Evolutionary conservation across 92 coral and sea anemone species (phyloP).

Genomic region (Isaurus tuberculatus): DNA sequence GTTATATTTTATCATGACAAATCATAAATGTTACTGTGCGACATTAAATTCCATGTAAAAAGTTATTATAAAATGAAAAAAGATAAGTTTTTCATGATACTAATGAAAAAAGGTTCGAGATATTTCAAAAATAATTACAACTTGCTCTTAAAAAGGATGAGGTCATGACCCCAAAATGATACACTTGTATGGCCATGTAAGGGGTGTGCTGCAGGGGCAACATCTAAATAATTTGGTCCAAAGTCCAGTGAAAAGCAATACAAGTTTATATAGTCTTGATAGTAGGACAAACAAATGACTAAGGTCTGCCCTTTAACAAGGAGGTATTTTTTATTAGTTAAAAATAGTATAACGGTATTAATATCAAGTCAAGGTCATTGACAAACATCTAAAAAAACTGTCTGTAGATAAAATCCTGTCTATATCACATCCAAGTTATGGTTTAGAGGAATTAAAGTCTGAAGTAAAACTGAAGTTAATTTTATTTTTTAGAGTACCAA

Average conservation of each 20-base stretch:
- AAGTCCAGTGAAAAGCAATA: constrained; percentile 43
- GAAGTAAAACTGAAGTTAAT: too few species aligned
- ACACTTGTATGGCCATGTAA: not conserved
- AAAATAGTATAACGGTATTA: not conserved
- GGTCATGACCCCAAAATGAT: not conserved
- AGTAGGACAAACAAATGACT: not conserved
- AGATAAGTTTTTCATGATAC: too few species aligned
- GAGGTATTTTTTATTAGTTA: not conserved
- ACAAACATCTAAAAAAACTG: too few species aligned
- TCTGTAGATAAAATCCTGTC: constrained; percentile 47
- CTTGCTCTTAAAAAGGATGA: not conserved
- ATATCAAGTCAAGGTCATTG: constrained; percentile 34
- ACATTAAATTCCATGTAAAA: too few species aligned
- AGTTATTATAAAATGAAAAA: too few species aligned
- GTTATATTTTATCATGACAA: too few species aligned
- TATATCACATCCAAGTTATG: not conserved
- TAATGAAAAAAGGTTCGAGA: too few species aligned
- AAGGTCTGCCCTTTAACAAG: constrained; percentile 22
- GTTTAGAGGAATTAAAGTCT: too few species aligned
- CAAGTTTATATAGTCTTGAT: not conserved
- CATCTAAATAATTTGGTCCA: not conserved
- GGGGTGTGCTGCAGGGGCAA: constrained; percentile 3
- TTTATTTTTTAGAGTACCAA: too few species aligned
- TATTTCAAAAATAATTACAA: too few species aligned
- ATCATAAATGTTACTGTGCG: too few species aligned